phyloP scores from a whole-genome alignment of 2,888 invertebrate species.

The Pammene aurita region DNA sequence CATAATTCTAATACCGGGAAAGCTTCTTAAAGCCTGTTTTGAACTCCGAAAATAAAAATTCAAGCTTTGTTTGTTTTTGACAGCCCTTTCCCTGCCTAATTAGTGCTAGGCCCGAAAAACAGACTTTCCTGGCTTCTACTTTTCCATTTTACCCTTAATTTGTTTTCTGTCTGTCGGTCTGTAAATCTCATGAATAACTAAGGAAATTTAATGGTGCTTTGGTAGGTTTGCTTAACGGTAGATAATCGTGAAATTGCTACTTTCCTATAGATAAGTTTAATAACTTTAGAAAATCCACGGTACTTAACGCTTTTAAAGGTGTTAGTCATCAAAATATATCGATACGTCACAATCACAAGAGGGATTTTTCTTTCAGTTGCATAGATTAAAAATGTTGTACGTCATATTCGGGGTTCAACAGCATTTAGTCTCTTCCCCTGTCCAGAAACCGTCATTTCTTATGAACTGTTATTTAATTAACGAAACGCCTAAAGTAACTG shows the following conservation, averaged over 20 bases:
- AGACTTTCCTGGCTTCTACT: not conserved
- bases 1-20: not conserved
- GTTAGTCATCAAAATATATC: too few species aligned
- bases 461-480: constrained; percentile 27
- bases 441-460: not conserved
- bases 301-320: too few species aligned
- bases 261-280: too few species aligned
- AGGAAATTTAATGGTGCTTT: too few species aligned
- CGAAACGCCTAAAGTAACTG: constrained; percentile 20
- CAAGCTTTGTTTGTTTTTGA: constrained; percentile 1
- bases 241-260: too few species aligned
- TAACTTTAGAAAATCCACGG: too few species aligned
- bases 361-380: too few species aligned
- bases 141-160: not conserved
- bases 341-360: too few species aligned
- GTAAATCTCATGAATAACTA: not conserved
- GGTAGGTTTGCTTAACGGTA: too few species aligned
- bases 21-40: not conserved
- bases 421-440: too few species aligned
- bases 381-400: too few species aligned
- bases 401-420: too few species aligned
- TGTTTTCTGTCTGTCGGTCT: not conserved
- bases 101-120: constrained; percentile 1
- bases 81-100: constrained; percentile 5
- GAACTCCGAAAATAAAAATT: not conserved